phyloP scores from a whole-genome alignment of 2,113 vertebrate genomes.

The Tapirus terrestris region DNA sequence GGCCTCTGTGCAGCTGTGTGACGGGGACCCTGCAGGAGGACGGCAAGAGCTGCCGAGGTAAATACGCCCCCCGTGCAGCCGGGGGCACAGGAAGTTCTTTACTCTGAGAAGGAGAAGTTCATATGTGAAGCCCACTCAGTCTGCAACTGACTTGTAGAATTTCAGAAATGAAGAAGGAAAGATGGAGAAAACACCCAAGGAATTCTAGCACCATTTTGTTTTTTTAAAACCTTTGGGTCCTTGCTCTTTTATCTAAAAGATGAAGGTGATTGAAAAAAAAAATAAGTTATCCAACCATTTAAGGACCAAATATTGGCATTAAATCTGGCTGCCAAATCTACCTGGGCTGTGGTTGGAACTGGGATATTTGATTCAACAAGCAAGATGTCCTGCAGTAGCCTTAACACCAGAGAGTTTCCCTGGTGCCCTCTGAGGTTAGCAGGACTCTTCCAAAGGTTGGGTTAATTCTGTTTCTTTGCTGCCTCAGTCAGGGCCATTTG shows the following conservation, averaged over 20 bases:
- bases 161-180: neutral
- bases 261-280: neutral
- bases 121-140: neutral
- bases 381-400: neutral
- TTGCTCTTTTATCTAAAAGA: slow-evolving; percentile 30
- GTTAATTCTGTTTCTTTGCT: neutral
- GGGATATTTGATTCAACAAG: neutral
- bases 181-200: neutral
- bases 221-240: neutral
- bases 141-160: neutral
- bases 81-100: accelerated
- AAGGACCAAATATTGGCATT: neutral
- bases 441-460: neutral
- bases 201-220: neutral
- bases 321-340: neutral
- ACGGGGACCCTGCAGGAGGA: slow-evolving; percentile 95
- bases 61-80: neutral
- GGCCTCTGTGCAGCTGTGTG: slow-evolving; percentile 95
- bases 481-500: neutral
- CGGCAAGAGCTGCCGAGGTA: slow-evolving; percentile 93
- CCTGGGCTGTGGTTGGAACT: neutral
- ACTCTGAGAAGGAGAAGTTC: neutral
- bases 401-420: neutral
- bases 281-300: neutral
- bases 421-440: neutral